A percentile compares a stretch with the other conserved stretches of the same genome.
These are phyloP conservation scores for Catagonus wagneri DNA, from an alignment of 2,113 vertebrate species.

Conservation along the genomic window DNA sequence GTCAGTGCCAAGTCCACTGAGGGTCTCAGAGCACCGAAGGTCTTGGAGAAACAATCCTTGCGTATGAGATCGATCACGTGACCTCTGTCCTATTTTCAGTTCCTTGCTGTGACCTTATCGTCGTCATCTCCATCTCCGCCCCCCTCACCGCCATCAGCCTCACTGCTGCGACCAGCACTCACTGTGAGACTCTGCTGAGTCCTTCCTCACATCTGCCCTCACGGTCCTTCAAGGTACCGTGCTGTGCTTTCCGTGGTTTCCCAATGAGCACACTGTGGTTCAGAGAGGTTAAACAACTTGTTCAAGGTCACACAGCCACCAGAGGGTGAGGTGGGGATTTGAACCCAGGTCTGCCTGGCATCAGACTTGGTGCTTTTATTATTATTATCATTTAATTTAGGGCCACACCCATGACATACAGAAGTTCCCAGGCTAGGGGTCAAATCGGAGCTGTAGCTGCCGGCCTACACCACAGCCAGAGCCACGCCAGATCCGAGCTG, in stretches of 20 bases:
- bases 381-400: no score
- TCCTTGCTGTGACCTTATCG: background rate
- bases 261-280: background rate
- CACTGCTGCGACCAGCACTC: accelerated
- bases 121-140: accelerated
- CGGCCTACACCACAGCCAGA: no score
- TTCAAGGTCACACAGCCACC: background rate
- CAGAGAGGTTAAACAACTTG: background rate
- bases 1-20: background rate
- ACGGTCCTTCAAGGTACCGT: background rate
- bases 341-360: background rate
- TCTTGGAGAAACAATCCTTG: background rate
- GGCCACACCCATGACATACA: no score
- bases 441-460: no score
- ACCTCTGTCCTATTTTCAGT: background rate
- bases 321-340: background rate
- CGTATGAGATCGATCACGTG: background rate
- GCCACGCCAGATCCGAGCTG: no score
- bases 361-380: no score
- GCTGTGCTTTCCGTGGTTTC: background rate
- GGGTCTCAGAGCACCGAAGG: background rate
- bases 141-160: accelerated
- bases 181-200: no score
- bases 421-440: no score
- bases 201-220: background rate